phyloP scores from a whole-genome alignment of 2,113 vertebrate species.

The Micronycteris hirsuta region DNA sequence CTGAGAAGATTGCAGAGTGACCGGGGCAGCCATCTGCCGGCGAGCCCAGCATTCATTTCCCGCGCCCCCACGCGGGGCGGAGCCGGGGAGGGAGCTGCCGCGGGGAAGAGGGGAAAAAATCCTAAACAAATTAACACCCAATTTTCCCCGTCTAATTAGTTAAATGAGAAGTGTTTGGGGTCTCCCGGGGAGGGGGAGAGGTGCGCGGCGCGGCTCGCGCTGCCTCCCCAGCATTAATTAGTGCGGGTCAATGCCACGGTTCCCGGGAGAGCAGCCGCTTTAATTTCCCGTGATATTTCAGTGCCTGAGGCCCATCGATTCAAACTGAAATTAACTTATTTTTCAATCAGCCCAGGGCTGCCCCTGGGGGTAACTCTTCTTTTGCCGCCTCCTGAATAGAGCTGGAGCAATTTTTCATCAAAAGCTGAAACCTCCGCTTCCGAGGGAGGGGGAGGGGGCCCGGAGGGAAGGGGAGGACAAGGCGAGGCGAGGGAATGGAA shows the following conservation, averaged over 20 bases:
- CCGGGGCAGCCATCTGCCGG: conserved; percentile 97
- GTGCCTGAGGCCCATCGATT: conserved; percentile 99
- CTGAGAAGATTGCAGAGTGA: conserved; percentile 97
- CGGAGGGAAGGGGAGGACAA: background rate
- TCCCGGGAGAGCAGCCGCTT: conserved; percentile 95
- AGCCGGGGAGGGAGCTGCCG: background rate
- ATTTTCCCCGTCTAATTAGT: conserved; percentile 99
- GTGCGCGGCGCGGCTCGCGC: conserved; percentile 72
- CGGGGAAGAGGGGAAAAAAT: conserved; percentile 79
- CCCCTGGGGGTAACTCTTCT: conserved; percentile 94
- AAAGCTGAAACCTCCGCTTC: conserved; percentile 80
- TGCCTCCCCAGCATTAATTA: conserved; percentile 98
- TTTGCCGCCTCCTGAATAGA: conserved; percentile 89
- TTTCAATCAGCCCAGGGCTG: conserved; percentile 98
- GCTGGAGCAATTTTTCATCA: conserved; percentile 93
- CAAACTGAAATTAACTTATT: conserved; percentile 99
- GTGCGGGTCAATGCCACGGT: conserved; percentile 94
- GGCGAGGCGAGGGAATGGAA: conserved; percentile 70
- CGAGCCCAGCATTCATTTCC: conserved; percentile 93
- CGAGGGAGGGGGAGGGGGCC: conserved; percentile 66
- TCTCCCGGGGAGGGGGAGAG: conserved; percentile 75
- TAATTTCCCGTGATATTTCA: conserved; percentile 99
- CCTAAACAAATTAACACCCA: conserved; percentile 98
- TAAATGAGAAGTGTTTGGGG: conserved; percentile 93
- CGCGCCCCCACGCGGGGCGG: conserved; percentile 74